Percentiles rank a stretch among this genome's conserved stretches.
phyloP scores from a whole-genome alignment of 1,140 invertebrate species.

The Hycleus phaleratus region DNA sequence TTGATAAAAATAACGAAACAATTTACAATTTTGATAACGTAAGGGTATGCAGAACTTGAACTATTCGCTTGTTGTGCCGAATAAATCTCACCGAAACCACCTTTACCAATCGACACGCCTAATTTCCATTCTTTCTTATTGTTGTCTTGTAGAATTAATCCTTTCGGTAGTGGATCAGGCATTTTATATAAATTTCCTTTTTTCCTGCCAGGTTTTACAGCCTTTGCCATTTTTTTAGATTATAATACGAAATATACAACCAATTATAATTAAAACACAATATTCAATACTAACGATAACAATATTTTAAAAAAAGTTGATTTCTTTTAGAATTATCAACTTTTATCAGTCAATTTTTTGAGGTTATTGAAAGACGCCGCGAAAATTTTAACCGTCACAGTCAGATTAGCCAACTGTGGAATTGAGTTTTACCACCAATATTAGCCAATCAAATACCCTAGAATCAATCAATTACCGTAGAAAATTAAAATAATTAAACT shows the following conservation, averaged over 20 bases:
- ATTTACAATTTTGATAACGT: slow-evolving; percentile 75
- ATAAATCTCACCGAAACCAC: slow-evolving; percentile 93
- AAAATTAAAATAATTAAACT: too few species aligned
- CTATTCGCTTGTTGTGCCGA: slow-evolving; percentile 54
- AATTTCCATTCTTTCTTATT: slow-evolving; percentile 76
- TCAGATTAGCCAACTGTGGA: too few species aligned
- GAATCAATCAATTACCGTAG: too few species aligned
- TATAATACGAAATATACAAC: too few species aligned
- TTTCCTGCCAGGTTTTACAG: slow-evolving; percentile 5
- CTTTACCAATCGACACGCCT: slow-evolving; percentile 77
- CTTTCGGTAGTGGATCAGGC: slow-evolving; percentile 66
- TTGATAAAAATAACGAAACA: not conserved
- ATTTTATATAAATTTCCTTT: slow-evolving; percentile 58
- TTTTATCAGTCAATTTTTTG: slow-evolving; percentile 1
- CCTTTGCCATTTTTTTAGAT: slow-evolving; percentile 12
- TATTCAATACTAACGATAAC: too few species aligned
- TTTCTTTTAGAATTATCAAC: not conserved
- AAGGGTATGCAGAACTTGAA: slow-evolving; percentile 50
- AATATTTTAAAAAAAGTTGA: not conserved
- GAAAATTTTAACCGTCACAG: too few species aligned
- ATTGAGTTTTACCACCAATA: too few species aligned
- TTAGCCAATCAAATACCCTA: too few species aligned
- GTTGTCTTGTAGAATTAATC: slow-evolving; percentile 68
- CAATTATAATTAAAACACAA: too few species aligned
- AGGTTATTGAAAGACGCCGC: too few species aligned